Percentiles rank a stretch among this genome's conserved stretches.
phyloP scores from a whole-genome alignment of 1,140 invertebrate genomes.

The Arctopsyche grandis region DNA sequence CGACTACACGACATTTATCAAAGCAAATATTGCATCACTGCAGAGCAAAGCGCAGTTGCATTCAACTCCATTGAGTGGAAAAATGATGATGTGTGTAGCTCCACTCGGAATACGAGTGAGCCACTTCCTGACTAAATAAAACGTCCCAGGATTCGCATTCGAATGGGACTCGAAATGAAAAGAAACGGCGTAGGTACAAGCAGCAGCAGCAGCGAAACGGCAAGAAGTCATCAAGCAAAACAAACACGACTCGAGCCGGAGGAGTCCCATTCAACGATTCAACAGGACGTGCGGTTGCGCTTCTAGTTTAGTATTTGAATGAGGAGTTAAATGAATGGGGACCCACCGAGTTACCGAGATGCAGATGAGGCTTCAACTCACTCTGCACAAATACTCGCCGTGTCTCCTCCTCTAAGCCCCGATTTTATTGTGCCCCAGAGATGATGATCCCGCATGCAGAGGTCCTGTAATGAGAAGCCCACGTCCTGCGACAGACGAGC shows the following conservation, averaged over 20 bases:
- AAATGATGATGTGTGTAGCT: background rate
- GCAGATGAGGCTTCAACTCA: conserved; percentile 39
- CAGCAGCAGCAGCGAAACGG: background rate
- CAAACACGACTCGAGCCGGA: background rate
- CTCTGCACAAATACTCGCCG: conserved; percentile 26
- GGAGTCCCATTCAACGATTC: background rate
- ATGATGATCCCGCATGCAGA: conserved; percentile 32
- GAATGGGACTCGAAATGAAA: conserved; percentile 1
- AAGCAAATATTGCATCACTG: conserved; percentile 8
- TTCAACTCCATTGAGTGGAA: background rate
- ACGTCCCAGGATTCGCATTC: conserved; percentile 33
- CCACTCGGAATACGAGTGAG: conserved; percentile 8
- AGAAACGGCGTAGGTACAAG: background rate
- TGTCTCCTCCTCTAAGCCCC: too few species aligned
- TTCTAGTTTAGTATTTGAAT: conserved; percentile 32
- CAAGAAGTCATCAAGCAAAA: conserved; percentile 30
- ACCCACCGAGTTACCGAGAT: conserved; percentile 40
- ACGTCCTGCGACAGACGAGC: conserved; percentile 21
- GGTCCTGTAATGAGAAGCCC: background rate
- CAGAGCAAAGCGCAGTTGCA: conserved; percentile 5
- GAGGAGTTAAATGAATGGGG: conserved; percentile 37
- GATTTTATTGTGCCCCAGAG: conserved; percentile 12
- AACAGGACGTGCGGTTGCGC: background rate
- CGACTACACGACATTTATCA: too few species aligned
- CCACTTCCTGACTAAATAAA: conserved; percentile 39